phyloP scores from a whole-genome alignment of 2,113 vertebrate species.

The Chionomys nivalis region DNA sequence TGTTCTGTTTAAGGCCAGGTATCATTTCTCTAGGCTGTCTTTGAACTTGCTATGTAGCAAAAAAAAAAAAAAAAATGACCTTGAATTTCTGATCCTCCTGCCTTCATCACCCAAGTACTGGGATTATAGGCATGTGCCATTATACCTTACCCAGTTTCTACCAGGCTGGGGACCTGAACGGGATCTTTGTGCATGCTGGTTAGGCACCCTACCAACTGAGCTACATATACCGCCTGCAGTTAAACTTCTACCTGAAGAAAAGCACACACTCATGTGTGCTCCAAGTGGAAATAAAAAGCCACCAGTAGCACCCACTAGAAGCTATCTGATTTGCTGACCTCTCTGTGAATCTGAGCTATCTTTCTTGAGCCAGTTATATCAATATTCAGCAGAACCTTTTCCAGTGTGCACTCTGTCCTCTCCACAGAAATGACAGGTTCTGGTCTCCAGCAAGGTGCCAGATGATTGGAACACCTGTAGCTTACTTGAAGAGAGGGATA shows the following conservation, averaged over 20 bases:
- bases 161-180: neutral
- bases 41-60: neutral
- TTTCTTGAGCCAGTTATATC: neutral
- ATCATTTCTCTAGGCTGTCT: neutral
- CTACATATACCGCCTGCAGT: neutral
- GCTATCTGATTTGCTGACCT: neutral
- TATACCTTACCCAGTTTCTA: neutral
- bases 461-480: neutral
- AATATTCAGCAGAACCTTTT: neutral
- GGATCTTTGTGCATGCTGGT: neutral
- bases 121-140: neutral
- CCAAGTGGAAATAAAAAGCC: neutral
- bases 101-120: neutral
- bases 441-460: neutral
- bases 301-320: neutral
- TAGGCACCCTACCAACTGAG: neutral
- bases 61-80: neutral
- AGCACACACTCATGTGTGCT: neutral
- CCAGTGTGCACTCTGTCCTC: neutral
- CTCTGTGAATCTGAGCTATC: conserved; percentile 11
- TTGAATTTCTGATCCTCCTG: neutral
- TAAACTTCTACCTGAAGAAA: conserved; percentile 5
- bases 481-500: neutral
- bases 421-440: neutral
- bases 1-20: neutral